phyloP scores from a whole-genome alignment of 2,797 vertebrate species.

The Sternarchorhynchus goeldii region DNA sequence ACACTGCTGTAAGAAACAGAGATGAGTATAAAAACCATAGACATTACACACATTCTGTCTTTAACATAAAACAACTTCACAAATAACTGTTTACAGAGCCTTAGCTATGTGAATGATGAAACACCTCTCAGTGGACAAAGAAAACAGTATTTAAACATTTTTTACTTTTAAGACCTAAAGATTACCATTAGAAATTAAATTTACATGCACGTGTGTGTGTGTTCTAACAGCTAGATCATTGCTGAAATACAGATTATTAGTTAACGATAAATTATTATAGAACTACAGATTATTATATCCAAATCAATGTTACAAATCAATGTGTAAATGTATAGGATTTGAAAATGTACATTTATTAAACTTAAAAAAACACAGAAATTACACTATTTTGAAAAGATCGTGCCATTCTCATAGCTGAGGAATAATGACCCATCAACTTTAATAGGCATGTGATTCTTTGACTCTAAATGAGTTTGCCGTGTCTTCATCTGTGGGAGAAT shows the following conservation, averaged over 20 bases:
- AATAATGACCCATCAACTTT: neutral
- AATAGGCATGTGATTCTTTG: no score
- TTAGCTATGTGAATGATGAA: neutral
- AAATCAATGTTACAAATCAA: no score
- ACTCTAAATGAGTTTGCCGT: no score
- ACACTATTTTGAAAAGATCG: neutral
- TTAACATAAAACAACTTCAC: neutral
- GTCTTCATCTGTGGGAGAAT: no score
- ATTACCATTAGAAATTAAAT: neutral
- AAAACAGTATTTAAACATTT: conserved; percentile 21
- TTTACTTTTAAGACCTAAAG: neutral
- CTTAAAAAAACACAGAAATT: no score
- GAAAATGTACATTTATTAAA: no score
- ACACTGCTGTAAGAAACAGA: neutral
- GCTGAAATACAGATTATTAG: no score
- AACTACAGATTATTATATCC: no score
- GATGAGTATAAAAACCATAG: neutral
- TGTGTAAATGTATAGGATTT: no score
- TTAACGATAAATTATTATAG: neutral
- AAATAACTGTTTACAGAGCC: conserved; percentile 13
- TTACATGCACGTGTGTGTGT: no score
- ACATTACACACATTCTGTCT: neutral
- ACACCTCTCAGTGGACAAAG: no score
- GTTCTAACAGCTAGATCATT: conserved; percentile 9
- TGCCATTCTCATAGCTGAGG: neutral